These are phyloP conservation scores for Diploscapter pachys DNA, from an alignment of 1,140 invertebrate species.

Conservation along the genomic window DNA sequence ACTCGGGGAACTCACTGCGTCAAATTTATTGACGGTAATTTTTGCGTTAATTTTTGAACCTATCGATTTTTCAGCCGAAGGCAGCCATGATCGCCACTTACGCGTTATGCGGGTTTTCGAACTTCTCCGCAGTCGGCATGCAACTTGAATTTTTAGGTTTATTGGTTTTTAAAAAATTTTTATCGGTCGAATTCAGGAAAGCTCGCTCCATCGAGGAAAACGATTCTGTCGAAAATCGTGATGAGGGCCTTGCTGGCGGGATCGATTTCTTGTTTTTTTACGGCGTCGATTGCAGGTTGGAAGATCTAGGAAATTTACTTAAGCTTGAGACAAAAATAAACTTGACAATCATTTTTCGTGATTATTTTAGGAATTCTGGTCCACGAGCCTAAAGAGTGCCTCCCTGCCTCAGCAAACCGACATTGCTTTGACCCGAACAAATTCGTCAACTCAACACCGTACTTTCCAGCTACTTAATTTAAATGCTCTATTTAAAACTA, in stretches of 20 bases:
- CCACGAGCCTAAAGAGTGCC: slow-evolving; percentile 29
- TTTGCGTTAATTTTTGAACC: neutral
- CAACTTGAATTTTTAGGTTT: slow-evolving; percentile 73
- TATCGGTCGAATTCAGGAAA: slow-evolving; percentile 59
- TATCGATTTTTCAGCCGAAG: slow-evolving; percentile 14
- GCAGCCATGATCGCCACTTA: slow-evolving; percentile 70
- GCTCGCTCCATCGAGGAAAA: slow-evolving; percentile 74
- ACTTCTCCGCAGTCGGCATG: slow-evolving; percentile 83
- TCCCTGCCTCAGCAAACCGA: slow-evolving; percentile 1
- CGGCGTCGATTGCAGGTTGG: slow-evolving; percentile 82
- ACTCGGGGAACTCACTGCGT: slow-evolving; percentile 69
- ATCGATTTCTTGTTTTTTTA: slow-evolving; percentile 81
- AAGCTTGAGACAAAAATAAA: neutral
- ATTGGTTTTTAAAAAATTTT: slow-evolving; percentile 46
- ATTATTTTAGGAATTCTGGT: slow-evolving; percentile 37
- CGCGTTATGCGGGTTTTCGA: slow-evolving; percentile 90
- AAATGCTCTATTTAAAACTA: neutral
- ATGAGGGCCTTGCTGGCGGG: slow-evolving; percentile 81
- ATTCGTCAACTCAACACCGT: neutral
- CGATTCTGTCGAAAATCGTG: slow-evolving; percentile 71
- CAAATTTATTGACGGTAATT: slow-evolving; percentile 12
- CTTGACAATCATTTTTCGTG: neutral
- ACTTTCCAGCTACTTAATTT: neutral
- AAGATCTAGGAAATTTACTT: neutral
- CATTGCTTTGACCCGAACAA: slow-evolving; percentile 22